Evolutionary conservation across 2,113 vertebrate species (phyloP), one percentile per base, ranked within the genome.

Genomic region (Erpornis zantholeuca): DNA sequence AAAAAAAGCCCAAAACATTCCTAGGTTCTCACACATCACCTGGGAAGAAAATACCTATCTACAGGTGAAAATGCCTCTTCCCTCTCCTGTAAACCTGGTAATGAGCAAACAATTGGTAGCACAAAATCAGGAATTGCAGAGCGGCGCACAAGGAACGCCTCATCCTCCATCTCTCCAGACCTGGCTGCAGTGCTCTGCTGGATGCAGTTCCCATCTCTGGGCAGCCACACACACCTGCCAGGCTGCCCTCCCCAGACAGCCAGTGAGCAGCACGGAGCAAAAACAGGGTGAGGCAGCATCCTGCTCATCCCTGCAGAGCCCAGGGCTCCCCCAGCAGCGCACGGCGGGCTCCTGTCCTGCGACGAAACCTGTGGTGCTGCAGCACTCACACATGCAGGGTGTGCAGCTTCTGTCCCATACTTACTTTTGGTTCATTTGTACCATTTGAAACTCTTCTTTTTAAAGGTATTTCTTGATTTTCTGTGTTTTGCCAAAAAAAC

Each of bases 121-220:
- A 2, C 35, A 90, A 60, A 79, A 65, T 23, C 66, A 72, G 47
- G 63, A 66, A 52, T 0, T 42, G 42, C 82, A 56, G 29, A 80
- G 40, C 4, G 0, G 35, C 0, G 0, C 52, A 25, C 12, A 28
- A 57, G 38, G 22, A 63, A 63, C 24, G 45, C 50, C n/a, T 13
- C 47, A n/a, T 1, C 4, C 7, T 75, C 36, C 10, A 17, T 7
- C 59, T 64, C 42, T 57, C 22, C 54, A 53, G 83, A 27, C 7
- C 45, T 33, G 23, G 21, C 64, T 47, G 14, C 19, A 8, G 17
- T 11, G 36, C 47, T 71, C 42, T 90, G 50, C 33, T 18, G 60
- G 1, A 1, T 2, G 4, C 24, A 85, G 31, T 20, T 90, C 19
- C 36, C 28, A 38, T 71, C 20, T 19, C 75, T 42, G 64, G 70